These are phyloP conservation scores for Melanerpes aurifrons DNA, from an alignment of 2,113 vertebrate species.

Conservation along the genomic window DNA sequence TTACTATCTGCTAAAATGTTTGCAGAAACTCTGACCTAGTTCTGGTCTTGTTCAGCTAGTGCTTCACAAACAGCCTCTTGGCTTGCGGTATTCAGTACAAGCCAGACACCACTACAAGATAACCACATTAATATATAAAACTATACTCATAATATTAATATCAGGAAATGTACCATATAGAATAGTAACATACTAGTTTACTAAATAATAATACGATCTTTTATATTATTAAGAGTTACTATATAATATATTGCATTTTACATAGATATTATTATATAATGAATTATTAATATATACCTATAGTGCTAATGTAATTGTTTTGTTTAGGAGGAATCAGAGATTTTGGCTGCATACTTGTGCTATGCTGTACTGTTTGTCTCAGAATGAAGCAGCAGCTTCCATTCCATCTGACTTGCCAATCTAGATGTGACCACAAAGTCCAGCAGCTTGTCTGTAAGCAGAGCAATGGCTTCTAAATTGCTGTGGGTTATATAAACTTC, in stretches of 20 bases:
- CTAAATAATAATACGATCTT: background rate
- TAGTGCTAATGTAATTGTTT: background rate
- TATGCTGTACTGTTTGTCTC: background rate
- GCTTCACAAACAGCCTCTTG: background rate
- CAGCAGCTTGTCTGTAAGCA: background rate
- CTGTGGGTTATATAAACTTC: background rate
- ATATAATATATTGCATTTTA: background rate
- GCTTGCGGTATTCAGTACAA: background rate
- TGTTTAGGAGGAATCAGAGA: background rate
- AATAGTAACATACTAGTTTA: background rate
- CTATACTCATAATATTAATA: background rate
- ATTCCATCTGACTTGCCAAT: background rate
- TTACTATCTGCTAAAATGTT: background rate
- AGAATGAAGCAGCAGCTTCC: background rate
- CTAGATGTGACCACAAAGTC: background rate
- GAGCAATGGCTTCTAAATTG: background rate
- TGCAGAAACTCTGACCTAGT: background rate
- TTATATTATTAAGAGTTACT: background rate
- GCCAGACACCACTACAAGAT: background rate
- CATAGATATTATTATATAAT: too few relatives aligned
- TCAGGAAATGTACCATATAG: background rate
- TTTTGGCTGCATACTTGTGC: background rate
- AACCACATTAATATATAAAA: background rate
- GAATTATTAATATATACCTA: background rate
- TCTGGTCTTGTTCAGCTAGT: background rate